Conservation (phyloP, 2,113 vertebrate genomes). For the Leucoraja erinaceus region DNA sequence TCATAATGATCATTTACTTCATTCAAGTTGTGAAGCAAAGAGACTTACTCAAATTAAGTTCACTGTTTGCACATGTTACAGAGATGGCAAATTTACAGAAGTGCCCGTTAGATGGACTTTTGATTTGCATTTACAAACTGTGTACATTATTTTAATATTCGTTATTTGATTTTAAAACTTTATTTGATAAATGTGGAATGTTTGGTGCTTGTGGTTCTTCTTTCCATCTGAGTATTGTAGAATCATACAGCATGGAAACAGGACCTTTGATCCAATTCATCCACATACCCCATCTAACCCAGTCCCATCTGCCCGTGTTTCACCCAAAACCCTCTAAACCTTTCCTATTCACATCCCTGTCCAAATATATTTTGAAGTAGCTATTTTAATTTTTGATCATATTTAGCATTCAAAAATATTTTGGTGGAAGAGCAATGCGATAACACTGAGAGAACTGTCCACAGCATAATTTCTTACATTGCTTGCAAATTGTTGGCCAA, state of each 20-base stretch:
- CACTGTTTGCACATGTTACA: neutral
- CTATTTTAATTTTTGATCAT: neutral
- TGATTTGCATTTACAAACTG: neutral
- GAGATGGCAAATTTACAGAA: neutral
- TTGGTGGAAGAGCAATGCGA: neutral
- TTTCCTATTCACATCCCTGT: no score
- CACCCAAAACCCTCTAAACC: no score
- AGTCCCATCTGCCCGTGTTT: no score
- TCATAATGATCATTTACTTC: conserved; percentile 34
- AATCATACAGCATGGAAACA: no score
- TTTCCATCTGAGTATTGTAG: neutral
- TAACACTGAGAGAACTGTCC: neutral
- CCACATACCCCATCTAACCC: no score
- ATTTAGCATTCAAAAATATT: neutral
- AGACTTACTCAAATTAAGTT: neutral
- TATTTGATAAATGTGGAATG: neutral
- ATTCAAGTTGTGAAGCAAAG: conserved; percentile 19
- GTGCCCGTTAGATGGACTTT: neutral
- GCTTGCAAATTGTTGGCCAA: neutral
- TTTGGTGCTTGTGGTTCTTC: no score
- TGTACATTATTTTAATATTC: neutral
- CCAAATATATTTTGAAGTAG: no score
- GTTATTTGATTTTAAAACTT: neutral
- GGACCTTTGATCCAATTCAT: no score
- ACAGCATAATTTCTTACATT: neutral